A percentile compares a stretch with the other conserved stretches of the same genome.
These are phyloP conservation scores for Brachypodius melanocephalos DNA, from an alignment of 2,113 vertebrate species.

Conservation along the genomic window DNA sequence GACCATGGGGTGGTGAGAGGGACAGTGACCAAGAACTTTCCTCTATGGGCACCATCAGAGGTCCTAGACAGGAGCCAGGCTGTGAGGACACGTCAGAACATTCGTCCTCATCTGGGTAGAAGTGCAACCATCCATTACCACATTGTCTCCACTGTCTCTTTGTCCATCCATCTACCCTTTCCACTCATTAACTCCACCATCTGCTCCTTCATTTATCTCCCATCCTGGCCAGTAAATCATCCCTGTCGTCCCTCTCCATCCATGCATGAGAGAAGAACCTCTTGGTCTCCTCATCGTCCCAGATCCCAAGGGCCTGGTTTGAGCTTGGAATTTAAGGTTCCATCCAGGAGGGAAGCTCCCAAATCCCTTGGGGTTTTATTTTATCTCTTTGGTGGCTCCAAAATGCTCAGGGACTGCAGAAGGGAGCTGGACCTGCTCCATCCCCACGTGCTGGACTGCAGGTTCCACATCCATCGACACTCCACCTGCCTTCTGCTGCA, in stretches of 20 bases:
- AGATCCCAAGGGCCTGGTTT: neutral
- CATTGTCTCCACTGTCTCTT: neutral
- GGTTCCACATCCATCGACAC: neutral
- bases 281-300: neutral
- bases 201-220: conserved; percentile 26
- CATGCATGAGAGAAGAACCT: neutral
- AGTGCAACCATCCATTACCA: neutral
- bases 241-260: neutral
- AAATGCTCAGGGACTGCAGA: fast-evolving
- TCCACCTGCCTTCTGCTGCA: neutral
- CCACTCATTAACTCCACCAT: conserved; percentile 53
- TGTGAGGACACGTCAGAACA: neutral
- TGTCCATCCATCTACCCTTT: conserved; percentile 50
- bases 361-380: neutral
- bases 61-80: neutral
- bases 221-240: neutral
- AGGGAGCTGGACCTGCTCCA: fast-evolving
- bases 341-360: neutral
- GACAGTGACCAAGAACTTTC: neutral
- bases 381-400: neutral
- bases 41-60: neutral
- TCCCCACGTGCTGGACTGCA: fast-evolving
- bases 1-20: neutral
- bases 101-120: neutral
- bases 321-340: neutral